Evolutionary conservation across 2,888 invertebrate genomes (phyloP), one percentile per base, ranked within the genome.

Genomic region (Elysia crispata): DNA sequence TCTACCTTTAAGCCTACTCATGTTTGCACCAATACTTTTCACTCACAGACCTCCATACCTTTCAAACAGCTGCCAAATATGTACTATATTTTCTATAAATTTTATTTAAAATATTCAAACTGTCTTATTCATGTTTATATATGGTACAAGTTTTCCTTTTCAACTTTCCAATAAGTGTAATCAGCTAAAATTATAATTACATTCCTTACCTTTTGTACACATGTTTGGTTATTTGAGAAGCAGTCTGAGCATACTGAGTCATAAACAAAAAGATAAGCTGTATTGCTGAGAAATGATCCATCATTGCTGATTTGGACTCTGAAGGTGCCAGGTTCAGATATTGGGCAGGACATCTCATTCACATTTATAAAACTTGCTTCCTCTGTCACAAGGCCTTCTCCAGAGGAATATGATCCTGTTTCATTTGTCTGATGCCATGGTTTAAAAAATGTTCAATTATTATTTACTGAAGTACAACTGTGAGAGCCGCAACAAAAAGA

Each of bases 201-300:
- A 18, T 20, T 25, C 25, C 72, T 41, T 80, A 87, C 87, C 86
- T 85, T 85, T 33, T 81, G 81, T 28, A 76, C 23, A 70, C 87
- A 87, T 6, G 85, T 80, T 6, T 77, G 60, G 66, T 66, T 76
- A 5, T 79, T 28, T 74, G 82, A 64, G 54, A 73, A 81, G 66
- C 81, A 82, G 74, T 73, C 69, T 50, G 78, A 82, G 64, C 87
- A 87, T 18, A 83, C 82, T 1, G 86, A 86, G 66, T 87, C 84
- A 49, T 84, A 86, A 0, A 86, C 85, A 64, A 86, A 76, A 15
- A 82, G 79, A 11, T 81, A 80, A 1, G 82, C 81, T 3, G 80
- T 31, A 0, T 60, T 49, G 79, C 86, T 86, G 62, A 49, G 50
- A 0, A 62, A 30, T 20, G 33, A 75, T 31, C 80, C 79, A 62